Conservation (phyloP, 2,797 vertebrate genomes). For the Orestias chungarensis region DNA sequence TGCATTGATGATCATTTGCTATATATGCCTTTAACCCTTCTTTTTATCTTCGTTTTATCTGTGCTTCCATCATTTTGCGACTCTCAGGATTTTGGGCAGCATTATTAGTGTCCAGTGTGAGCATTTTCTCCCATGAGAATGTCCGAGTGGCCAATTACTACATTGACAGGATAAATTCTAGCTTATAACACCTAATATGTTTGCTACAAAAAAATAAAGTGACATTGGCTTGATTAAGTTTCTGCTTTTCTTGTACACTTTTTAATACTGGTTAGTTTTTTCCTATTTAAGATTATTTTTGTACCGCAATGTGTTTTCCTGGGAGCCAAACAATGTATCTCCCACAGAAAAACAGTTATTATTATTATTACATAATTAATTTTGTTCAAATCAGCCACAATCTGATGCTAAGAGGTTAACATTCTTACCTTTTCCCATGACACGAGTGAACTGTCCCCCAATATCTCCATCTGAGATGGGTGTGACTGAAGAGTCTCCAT, state of each 20-base stretch:
- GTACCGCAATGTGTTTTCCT: not conserved
- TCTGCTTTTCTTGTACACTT: not conserved
- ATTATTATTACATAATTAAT: not conserved
- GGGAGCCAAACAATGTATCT: not conserved
- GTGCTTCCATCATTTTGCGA: too few relatives aligned
- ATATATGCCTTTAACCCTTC: too few relatives aligned
- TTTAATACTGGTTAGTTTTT: not conserved
- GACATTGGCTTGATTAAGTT: not conserved
- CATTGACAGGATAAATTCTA: too few relatives aligned
- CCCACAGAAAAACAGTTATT: not conserved
- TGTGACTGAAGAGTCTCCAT: constrained; percentile 86
- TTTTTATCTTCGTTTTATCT: too few relatives aligned
- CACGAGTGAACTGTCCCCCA: constrained; percentile 94
- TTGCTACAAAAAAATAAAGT: too few relatives aligned
- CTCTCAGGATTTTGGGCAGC: too few relatives aligned
- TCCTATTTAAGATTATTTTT: not conserved
- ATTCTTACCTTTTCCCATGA: constrained; percentile 93
- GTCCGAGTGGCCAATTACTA: too few relatives aligned
- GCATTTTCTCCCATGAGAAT: too few relatives aligned
- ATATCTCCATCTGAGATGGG: constrained; percentile 93
- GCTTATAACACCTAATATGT: too few relatives aligned
- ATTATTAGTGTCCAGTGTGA: too few relatives aligned
- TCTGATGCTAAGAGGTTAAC: not conserved
- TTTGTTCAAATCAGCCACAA: not conserved
- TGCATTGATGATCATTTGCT: too few relatives aligned